Conservation (phyloP, 2,113 vertebrate genomes). For the Microcebus ravelobensis region DNA sequence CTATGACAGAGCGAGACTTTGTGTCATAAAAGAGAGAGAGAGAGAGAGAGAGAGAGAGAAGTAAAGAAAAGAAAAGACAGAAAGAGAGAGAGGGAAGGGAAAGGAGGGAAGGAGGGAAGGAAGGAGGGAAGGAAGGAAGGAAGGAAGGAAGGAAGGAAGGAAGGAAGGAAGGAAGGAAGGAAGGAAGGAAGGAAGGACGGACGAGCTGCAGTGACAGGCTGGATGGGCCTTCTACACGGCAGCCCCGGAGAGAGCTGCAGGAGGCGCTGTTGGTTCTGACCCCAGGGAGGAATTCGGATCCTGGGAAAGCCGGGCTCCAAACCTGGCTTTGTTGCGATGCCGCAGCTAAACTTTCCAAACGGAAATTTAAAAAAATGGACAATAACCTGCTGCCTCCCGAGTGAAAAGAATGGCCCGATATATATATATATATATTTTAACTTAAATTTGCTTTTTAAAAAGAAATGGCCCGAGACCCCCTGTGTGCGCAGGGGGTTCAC, state of each 20-base stretch:
- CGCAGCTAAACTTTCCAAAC: background rate
- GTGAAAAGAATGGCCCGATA: background rate
- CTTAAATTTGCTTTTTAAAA: too few species aligned
- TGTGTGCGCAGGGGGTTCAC: accelerated
- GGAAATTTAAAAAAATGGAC: background rate
- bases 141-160: too few species aligned
- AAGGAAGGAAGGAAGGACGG: too few species aligned
- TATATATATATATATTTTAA: background rate
- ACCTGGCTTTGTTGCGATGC: background rate
- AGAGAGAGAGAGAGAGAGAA: too few species aligned
- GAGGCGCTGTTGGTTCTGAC: accelerated
- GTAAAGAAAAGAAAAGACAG: accelerated
- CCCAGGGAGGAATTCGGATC: background rate
- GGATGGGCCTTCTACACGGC: background rate
- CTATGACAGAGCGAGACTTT: too few species aligned
- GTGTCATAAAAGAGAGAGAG: too few species aligned
- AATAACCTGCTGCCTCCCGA: background rate
- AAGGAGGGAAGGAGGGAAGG: accelerated
- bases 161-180: too few species aligned
- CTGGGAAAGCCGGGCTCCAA: background rate
- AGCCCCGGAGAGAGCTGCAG: accelerated
- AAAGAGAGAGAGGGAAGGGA: accelerated
- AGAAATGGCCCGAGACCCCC: background rate
- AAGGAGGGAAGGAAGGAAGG: too few species aligned
- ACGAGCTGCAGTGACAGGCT: background rate